Evolutionary conservation across 1,140 invertebrate species (phyloP).

Genomic region (Melanaphis sacchari): DNA sequence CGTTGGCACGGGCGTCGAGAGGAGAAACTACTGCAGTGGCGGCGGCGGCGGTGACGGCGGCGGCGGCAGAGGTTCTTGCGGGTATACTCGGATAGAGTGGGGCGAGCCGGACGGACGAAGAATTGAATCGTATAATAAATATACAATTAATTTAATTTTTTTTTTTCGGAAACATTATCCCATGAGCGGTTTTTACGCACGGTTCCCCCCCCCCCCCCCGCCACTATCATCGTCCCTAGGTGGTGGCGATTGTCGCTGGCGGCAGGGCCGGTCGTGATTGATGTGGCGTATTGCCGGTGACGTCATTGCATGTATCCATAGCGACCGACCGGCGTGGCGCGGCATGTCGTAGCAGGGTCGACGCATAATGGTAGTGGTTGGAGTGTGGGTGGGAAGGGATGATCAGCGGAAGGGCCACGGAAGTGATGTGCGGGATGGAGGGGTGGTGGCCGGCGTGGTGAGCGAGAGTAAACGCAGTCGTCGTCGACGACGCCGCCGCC

Average conservation of each 20-base stretch:
- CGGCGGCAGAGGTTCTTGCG: neutral
- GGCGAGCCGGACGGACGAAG: neutral
- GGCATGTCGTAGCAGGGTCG: neutral
- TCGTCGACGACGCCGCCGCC: neutral
- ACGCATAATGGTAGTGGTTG: neutral
- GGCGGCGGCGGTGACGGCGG: too few species aligned
- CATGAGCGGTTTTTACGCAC: neutral
- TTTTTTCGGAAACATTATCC: slow-evolving; percentile 34
- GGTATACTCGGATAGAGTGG: too few species aligned
- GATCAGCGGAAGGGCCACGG: neutral
- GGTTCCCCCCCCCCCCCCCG: neutral
- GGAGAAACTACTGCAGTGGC: neutral
- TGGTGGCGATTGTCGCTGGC: slow-evolving; percentile 3
- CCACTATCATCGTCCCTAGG: neutral
- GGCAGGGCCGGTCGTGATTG: slow-evolving; percentile 42
- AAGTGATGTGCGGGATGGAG: too few species aligned
- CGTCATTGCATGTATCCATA: slow-evolving; percentile 55
- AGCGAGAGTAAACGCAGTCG: neutral
- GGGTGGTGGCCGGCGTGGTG: neutral
- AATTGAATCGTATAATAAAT: neutral
- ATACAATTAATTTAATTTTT: slow-evolving; percentile 19
- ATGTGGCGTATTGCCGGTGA: slow-evolving; percentile 50
- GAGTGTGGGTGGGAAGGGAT: too few species aligned
- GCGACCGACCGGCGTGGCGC: slow-evolving; percentile 3
- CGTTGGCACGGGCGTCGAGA: neutral